Conservation (phyloP, 2,797 vertebrate genomes). For the Scleropages formosus region DNA sequence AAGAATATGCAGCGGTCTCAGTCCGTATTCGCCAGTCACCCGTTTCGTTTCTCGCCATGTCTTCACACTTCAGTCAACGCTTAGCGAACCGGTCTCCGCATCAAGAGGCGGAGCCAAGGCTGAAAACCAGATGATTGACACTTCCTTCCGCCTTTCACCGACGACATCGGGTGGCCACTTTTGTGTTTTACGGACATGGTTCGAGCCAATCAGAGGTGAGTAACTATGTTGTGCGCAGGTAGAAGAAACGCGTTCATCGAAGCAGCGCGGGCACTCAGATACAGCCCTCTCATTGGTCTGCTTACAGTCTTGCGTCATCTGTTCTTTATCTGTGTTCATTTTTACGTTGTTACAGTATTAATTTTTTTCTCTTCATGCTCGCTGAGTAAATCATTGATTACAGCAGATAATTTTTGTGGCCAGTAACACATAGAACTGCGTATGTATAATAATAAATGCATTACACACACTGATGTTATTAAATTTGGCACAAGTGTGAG, state of each 20-base stretch:
- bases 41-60: conserved; percentile 21
- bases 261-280: conserved; percentile 10
- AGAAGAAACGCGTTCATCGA: background rate
- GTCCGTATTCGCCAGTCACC: conserved; percentile 7
- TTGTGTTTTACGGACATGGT: background rate
- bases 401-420: no score
- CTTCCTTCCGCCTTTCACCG: conserved; percentile 16
- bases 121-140: conserved; percentile 25
- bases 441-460: no score
- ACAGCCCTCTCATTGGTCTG: conserved; percentile 16
- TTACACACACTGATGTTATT: no score
- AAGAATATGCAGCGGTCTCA: background rate
- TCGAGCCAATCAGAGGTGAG: conserved; percentile 21
- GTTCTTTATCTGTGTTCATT: background rate
- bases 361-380: no score
- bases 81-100: conserved; percentile 32
- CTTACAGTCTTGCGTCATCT: background rate
- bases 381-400: no score
- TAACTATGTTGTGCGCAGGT: background rate
- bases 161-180: background rate
- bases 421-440: no score
- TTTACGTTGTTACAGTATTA: no score
- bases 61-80: conserved; percentile 24
- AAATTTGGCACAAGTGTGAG: no score
- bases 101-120: conserved; percentile 29